Evolutionary conservation across 2,797 vertebrate genomes (phyloP).

Genomic region (Naso thynnoides): DNA sequence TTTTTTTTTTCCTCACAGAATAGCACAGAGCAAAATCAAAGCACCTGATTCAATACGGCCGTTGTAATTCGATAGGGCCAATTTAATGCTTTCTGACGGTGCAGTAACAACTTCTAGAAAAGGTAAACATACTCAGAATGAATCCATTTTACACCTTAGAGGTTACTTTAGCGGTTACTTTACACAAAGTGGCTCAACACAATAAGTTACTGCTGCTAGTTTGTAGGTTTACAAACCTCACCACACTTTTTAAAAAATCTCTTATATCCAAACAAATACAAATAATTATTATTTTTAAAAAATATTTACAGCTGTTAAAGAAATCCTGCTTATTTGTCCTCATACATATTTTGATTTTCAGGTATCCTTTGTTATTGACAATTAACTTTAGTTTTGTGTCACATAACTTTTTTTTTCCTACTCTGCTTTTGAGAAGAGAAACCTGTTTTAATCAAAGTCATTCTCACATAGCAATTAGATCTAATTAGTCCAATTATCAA

Average conservation of each 20-base stretch:
- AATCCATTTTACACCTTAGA: constrained; percentile 54
- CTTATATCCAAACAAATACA: background rate
- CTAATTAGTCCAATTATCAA: constrained; percentile 91
- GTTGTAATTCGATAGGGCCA: constrained; percentile 66
- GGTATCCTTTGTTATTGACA: constrained; percentile 56
- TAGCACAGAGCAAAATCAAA: constrained; percentile 69
- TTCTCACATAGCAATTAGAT: constrained; percentile 89
- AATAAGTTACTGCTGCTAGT: constrained; percentile 16
- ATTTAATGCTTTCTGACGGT: constrained; percentile 51
- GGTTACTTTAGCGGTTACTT: constrained; percentile 36
- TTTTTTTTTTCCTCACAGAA: constrained; percentile 69
- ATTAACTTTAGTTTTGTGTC: constrained; percentile 64
- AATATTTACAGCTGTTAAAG: background rate
- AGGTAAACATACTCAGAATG: constrained; percentile 55
- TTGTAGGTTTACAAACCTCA: constrained; percentile 15
- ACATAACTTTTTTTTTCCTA: constrained; percentile 72
- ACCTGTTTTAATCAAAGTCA: constrained; percentile 91
- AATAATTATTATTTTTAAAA: background rate
- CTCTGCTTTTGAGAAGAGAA: constrained; percentile 83
- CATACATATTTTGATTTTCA: background rate
- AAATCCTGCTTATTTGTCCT: background rate
- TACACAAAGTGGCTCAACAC: background rate
- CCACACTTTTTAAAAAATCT: background rate
- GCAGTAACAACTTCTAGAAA: constrained; percentile 48
- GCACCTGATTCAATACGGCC: constrained; percentile 63